Evolutionary conservation across 2,888 invertebrate genomes (phyloP), one percentile per base, ranked within the genome.

Genomic region (Tetranychus piercei): DNA sequence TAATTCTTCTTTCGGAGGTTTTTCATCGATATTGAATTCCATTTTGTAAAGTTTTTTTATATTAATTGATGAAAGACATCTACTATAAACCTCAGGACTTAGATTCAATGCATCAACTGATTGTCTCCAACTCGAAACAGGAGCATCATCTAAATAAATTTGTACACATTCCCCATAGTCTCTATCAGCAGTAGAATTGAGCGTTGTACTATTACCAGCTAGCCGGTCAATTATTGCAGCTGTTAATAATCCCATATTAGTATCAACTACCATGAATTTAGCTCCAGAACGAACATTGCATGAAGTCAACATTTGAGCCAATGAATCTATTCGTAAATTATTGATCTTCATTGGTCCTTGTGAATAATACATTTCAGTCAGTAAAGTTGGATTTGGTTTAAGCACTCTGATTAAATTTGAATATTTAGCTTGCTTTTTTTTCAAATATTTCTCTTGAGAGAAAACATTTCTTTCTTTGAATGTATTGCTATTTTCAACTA

Each of bases 351-450:
- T 78, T 0, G 90, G 87, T 80, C 91, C 90, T 81, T 90, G 88
- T 74, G 87, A 86, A 81, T 90, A 91, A 83, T 91, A 91, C 80
- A 94, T 89, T 79, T 94, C 91, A 23, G 89, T 85, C 71, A 97
- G 83, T n/a, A 91, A 83, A 71, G 92, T 85, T 75, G 95, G 86
- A 65, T 88, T 90, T 0, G 96, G 94, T 80, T 86, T 88, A 6
- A 89, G 84, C 72, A 96, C 86, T 78, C 88, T 88, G 20, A 94
- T 84, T 80, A 88, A 90, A 80, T 90, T 90, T 81, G 88, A 90
- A 83, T 94, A 96, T 83, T 96, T 96, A 79, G 89, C 90, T 80
- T 92, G 91, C 82, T 99, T 99, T 82, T 96, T 96, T 75, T 82
- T 90, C 70, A 96, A 85, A 82, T 96, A 97, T 82, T 96, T 96